Base-by-base conservation (phyloP, 1,140 invertebrate genomes). In the Brachionus plicatilis region DNA sequence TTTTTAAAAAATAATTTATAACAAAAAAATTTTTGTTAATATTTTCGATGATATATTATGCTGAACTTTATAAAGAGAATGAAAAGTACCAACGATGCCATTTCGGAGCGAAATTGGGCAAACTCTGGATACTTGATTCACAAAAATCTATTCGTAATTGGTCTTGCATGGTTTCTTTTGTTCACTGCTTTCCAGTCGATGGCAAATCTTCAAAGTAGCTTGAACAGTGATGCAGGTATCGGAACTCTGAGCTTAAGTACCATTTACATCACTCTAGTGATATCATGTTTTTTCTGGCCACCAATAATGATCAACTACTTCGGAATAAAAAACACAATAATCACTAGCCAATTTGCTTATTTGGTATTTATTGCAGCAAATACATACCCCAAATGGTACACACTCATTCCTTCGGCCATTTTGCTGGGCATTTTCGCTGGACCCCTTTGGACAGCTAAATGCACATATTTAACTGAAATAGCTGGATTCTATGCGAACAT, bases 401-500 rank as follows among this genome's bases (percentile, higher is more conserved):
- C 84, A 12, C 83, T 82, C n/a, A 41, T 85, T 68, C 47, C 76
- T n/a, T 94, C 95, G n/a, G 95, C 95, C 3, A 93, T 92, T 24
- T 85, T 96, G 94, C 14, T 87, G 27, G 96, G 96, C 29, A 78
- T 97, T 33, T 95, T 95, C 0, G 96, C 95, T 2, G 95, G 96
- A 0, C 96, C 95, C 47, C 94, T 98, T 92, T 98, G 96, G 96
- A 94, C 95, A 0, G 95, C 96, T 4, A 95, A 98, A 89, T 96
- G 95, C 72, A 95, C 95, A 0, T 99, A 99, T 88, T 90, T 99
- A 4, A 98, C 96, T 0, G 94, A 97, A 86, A 95, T 93, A 8
- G 95, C 94, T 24, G 94, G 94, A 66, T 93, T 96, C 85, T 92
- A 91, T 85, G 87, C 91, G 1, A 86, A 87, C 43, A 78, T 90